Conservation (phyloP, 2,797 vertebrate species). For the Avahi laniger region DNA sequence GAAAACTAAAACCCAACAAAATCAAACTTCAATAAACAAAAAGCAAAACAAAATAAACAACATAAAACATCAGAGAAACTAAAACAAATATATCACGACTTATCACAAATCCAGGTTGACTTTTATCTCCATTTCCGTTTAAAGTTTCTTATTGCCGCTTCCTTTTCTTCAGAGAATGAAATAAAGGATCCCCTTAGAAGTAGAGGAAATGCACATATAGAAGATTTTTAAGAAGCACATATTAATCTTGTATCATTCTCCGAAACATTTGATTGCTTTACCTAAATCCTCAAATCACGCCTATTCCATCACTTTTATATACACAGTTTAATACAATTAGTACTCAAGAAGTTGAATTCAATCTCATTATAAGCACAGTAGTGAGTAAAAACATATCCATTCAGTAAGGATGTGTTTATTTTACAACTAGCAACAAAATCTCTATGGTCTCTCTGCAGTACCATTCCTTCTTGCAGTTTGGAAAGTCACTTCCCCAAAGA, state of each 20-base stretch:
- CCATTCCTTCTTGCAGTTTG: not conserved
- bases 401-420: conserved; percentile 40
- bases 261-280: conserved; percentile 43
- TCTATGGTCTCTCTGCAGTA: conserved; percentile 29
- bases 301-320: conserved; percentile 56
- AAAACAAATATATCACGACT: not conserved
- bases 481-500: conserved; percentile 54
- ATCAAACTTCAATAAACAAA: not conserved
- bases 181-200: not conserved
- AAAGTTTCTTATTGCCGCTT: not conserved
- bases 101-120: not conserved
- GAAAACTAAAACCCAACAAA: not conserved
- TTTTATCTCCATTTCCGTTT: not conserved
- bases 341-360: conserved; percentile 35
- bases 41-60: not conserved
- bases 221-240: conserved; percentile 8
- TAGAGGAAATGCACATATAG: not conserved
- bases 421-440: conserved; percentile 4
- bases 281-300: conserved; percentile 42
- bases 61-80: not conserved
- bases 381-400: not conserved
- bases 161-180: not conserved
- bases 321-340: conserved; percentile 40
- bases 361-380: conserved; percentile 54
- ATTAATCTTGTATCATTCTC: conserved; percentile 44